A percentile compares a stretch with the other conserved stretches of the same genome.
Evolutionary conservation across 2,113 vertebrate species (phyloP).

Genomic region (Notothenia rossii): DNA sequence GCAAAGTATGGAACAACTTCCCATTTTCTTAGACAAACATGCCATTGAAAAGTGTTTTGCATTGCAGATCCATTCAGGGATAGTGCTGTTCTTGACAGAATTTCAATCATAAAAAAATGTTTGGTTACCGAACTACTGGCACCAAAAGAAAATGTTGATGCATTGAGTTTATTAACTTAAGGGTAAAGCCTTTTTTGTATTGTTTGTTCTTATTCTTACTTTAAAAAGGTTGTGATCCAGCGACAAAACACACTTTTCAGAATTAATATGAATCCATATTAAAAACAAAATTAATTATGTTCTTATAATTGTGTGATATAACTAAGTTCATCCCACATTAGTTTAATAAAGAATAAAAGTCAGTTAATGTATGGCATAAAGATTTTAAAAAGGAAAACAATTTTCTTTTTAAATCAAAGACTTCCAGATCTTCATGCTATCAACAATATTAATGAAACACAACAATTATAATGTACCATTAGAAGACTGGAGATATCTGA

Average conservation of each 20-base stretch:
- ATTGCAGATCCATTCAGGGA: slow-evolving; percentile 67
- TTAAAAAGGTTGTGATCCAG: neutral
- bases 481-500: neutral
- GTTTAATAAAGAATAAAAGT: neutral
- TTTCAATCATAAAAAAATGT: slow-evolving; percentile 55
- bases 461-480: no score
- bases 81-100: slow-evolving; percentile 49
- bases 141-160: slow-evolving; percentile 9
- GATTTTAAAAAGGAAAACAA: neutral
- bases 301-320: neutral
- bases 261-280: slow-evolving; percentile 1
- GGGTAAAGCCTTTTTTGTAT: neutral
- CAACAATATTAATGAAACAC: neutral
- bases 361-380: neutral
- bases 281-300: neutral
- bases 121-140: slow-evolving; percentile 19
- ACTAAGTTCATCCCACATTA: neutral
- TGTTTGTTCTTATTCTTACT: slow-evolving; percentile 5
- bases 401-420: neutral
- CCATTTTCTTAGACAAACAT: slow-evolving; percentile 76
- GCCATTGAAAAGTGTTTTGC: slow-evolving; percentile 60
- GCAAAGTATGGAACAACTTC: slow-evolving; percentile 49
- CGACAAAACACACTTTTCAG: neutral
- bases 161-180: slow-evolving; percentile 1
- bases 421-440: neutral